These are phyloP conservation scores for Cossypha polioptera DNA, from an alignment of 2,797 vertebrate genomes.

Conservation along the genomic window DNA sequence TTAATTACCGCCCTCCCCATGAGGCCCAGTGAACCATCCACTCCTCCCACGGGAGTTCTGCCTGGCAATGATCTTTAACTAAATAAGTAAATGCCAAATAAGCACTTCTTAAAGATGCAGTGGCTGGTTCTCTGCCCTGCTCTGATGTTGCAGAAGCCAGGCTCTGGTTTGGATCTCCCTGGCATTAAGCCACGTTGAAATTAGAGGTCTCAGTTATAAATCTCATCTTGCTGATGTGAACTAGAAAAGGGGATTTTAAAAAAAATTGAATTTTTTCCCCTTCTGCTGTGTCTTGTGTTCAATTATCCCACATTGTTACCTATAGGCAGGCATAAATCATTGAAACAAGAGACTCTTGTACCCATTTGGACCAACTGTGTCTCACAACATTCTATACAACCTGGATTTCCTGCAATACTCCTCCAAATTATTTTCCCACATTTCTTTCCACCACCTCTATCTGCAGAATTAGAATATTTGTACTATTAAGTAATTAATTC, in stretches of 20 bases:
- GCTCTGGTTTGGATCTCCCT: background rate
- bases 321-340: background rate
- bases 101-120: conserved; percentile 64
- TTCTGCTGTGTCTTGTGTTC: background rate
- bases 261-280: background rate
- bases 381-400: background rate
- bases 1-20: conserved; percentile 87
- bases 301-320: background rate
- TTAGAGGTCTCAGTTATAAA: background rate
- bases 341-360: background rate
- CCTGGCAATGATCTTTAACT: conserved; percentile 79
- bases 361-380: background rate
- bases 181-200: conserved; percentile 5
- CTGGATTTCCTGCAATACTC: background rate
- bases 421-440: background rate
- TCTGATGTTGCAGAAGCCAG: background rate
- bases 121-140: conserved; percentile 12
- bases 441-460: background rate
- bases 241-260: background rate
- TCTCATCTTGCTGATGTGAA: background rate
- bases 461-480: background rate
- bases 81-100: conserved; percentile 79
- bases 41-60: conserved; percentile 75
- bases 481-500: background rate
- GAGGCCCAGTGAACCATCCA: conserved; percentile 79